phyloP scores from a whole-genome alignment of 2,888 invertebrate genomes.

The Synanthedon vespiformis region DNA sequence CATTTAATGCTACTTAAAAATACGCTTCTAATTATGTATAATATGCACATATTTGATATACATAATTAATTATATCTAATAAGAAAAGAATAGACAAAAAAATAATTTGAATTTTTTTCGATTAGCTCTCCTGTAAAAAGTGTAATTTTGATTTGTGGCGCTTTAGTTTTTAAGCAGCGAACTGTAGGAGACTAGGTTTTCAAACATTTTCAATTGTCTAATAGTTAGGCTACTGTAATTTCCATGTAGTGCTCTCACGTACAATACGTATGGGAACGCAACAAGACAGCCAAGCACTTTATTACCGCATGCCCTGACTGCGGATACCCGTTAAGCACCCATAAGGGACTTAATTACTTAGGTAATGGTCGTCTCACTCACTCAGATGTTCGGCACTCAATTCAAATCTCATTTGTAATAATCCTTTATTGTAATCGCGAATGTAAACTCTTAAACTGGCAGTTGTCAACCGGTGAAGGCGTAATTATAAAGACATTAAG shows the following conservation, averaged over 20 bases:
- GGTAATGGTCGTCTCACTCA: conserved; percentile 19
- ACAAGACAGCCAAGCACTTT: conserved; percentile 17
- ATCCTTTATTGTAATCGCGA: conserved; percentile 34
- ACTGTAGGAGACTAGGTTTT: no score
- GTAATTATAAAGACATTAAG: conserved; percentile 66
- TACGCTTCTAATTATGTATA: no score
- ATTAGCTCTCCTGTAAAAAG: no score
- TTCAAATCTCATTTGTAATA: conserved; percentile 28
- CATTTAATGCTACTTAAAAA: no score
- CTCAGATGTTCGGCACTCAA: conserved; percentile 14
- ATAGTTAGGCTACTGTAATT: neutral
- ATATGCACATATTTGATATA: no score
- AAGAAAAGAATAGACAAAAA: no score
- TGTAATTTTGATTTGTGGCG: no score
- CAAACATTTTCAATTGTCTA: no score
- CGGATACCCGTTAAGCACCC: conserved; percentile 29
- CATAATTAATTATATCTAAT: no score
- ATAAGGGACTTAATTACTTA: conserved; percentile 42
- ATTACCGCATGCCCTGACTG: conserved; percentile 20
- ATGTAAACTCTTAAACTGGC: conserved; percentile 21
- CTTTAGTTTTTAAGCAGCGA: no score
- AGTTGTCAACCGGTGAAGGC: conserved; percentile 19
- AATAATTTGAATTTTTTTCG: no score
- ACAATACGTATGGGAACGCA: conserved; percentile 48
- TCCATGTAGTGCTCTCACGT: conserved; percentile 6